Percentiles rank a stretch among this genome's conserved stretches.
These are phyloP conservation scores for Trematomus loennbergii DNA, from an alignment of 2,113 vertebrate genomes.

Conservation along the genomic window DNA sequence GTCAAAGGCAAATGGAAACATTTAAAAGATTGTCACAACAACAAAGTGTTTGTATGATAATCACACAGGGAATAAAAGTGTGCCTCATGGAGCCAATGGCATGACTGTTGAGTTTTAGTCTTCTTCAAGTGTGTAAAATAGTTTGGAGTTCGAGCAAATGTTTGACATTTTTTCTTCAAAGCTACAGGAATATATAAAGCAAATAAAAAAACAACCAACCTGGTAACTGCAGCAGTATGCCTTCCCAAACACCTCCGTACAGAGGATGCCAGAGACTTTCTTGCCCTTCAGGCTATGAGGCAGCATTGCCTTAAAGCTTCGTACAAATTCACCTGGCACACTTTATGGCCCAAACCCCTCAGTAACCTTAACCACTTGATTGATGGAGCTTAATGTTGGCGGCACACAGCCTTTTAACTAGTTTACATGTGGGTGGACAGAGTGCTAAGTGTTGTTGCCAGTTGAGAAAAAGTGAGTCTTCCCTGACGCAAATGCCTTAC, in stretches of 20 bases:
- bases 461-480: slow-evolving; percentile 29
- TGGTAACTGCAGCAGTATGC: neutral
- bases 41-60: neutral
- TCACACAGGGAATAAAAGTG: neutral
- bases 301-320: neutral
- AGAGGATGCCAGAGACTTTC: neutral
- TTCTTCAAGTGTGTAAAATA: neutral
- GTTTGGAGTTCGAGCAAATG: neutral
- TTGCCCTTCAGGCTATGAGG: slow-evolving; percentile 1
- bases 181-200: neutral
- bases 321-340: slow-evolving; percentile 35
- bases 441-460: slow-evolving; percentile 41
- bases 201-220: neutral
- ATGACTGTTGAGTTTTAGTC: neutral
- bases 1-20: neutral
- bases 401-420: slow-evolving; percentile 26
- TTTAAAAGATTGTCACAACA: neutral
- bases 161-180: too few relatives aligned
- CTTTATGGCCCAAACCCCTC: slow-evolving; percentile 7
- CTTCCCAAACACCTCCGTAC: neutral
- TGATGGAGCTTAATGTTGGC: slow-evolving; percentile 28
- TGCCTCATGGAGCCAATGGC: neutral
- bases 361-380: slow-evolving; percentile 28
- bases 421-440: slow-evolving; percentile 44
- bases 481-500: slow-evolving; percentile 38